Base-by-base conservation (phyloP, 2,113 vertebrate genomes). In the Hemichromis elongatus region DNA sequence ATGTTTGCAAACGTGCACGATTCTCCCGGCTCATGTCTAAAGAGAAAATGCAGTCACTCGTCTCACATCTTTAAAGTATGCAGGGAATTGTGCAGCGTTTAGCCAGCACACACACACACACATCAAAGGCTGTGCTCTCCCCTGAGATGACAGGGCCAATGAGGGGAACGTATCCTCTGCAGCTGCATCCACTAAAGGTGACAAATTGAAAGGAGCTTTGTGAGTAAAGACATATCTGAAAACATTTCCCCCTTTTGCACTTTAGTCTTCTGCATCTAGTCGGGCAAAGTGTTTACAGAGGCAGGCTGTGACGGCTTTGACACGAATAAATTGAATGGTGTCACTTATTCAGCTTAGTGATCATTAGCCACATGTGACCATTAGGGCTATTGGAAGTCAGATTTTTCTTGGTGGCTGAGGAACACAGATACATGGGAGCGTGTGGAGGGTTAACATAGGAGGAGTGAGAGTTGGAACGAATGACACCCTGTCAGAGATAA, bases 401-500 rank as follows among this genome's bases (percentile, higher is more conserved):
- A 53, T 88, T 90, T 90, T 91, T 88, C 90, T 86, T 54, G 78
- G 84, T 8, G 82, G 87, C 91, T 79, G 89, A 86, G 92, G 47
- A 93, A 90, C 92, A 92, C 91, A 92, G 92, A 93, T 91, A 94
- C 86, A 93, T 82, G 12, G 90, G 56, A 85, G 92, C 88, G 84
- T 81, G 91, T 81, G 90, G 87, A 91, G 93, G 93, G 92, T 82
- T 90, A 95, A 96, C 92, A 95, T 77, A 90, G 93, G 94, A 92
- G 92, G 90, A 93, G 93, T 92, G 91, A 92, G 90, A 91, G 92
- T 89, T 82, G 92, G 92, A 93, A 92, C 91, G 88, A 94, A 82
- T 93, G 94, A 96, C 94, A 95, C 89, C 88, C 93, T 93, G 93
- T 95, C 94, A 96, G 94, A 94, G 95, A 96, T 95, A 96, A 95